Evolutionary conservation across 2,113 vertebrate species (phyloP), one percentile per base, ranked within the genome.

Genomic region (Dicentrarchus labrax): DNA sequence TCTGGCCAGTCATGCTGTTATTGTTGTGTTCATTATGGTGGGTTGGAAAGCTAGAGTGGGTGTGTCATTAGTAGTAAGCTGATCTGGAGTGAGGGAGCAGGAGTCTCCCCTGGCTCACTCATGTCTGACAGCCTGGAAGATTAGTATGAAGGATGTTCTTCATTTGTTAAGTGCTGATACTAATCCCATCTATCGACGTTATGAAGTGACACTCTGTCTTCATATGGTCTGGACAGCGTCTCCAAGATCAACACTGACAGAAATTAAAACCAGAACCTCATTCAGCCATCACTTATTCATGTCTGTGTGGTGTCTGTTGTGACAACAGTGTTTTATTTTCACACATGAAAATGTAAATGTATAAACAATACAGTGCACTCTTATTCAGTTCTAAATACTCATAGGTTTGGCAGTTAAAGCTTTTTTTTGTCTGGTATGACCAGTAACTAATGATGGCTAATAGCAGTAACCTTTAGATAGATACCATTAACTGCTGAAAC

Each of bases 71-170:
- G 83, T 38, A 21, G 90, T 90, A 84, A 90, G 86, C 78, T 80
- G 84, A 91, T 91, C 91, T 41, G 48, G 64, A 86, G 51, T 53
- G 72, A 85, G 84, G 72, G 72, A 72, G 82, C 38, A 59, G 47
- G 69, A 86, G 83, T 60, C 71, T 76, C 85, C 80, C 72, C 61
- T 74, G 85, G 50, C 78, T 87, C 43, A 16, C 56, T 83, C 78
- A 62, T 65, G 78, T 88, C 75, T 91, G 91, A 92, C 90, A 91
- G 86, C 70, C 6, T 30, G n/a, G 54, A 71, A 91, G 90, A 94
- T 92, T 92, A 92, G 91, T 78, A 87, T 93, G 88, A 93, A 90
- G 88, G 89, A 91, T 94, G 90, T 91, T 91, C 88, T 86, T 94
- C 91, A 91, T 93, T 91, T 89, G 89, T 91, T 91, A 93, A 92